Evolutionary conservation across 2,797 vertebrate species (phyloP), one percentile per base, ranked within the genome.

Genomic region (Lepus townsendii): DNA sequence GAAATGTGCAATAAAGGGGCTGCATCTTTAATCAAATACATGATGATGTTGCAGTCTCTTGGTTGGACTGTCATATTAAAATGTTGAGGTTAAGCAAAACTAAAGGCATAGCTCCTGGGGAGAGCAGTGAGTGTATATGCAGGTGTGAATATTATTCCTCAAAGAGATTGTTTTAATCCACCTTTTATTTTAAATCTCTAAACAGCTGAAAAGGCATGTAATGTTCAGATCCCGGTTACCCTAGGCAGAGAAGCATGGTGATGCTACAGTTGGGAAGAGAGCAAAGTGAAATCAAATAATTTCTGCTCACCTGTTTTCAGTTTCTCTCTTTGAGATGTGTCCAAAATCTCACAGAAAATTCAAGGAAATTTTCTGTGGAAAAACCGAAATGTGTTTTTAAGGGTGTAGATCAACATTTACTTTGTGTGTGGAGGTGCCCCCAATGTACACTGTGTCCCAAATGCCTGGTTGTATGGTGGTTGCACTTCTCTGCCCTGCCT

Each of bases 11-110:
- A 63, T 97, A 96, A 97, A 98, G 97, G 83, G 87, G 91, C 75
- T 77, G 84, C 95, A 96, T 95, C 95, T 96, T 98, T 98, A 97
- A 97, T 98, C 91, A 97, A 96, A 91, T 94, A 93, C 83, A 82
- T 94, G 96, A 97, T 96, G 90, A 97, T 96, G 90, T 85, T 95
- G 83, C 86, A 80, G 79, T 84, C 0, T 95, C 96, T 96, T 77
- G 26, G 57, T 89, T 50, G 8, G 85, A 92, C 93, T 91, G 42
- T 92, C 76, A 79, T 68, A 76, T 96, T 96, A 95, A 92, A 87
- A 76, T 95, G 76, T 60, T 66, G 75, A 71, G 63, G 79, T 94
- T 96, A 96, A 96, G 80, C 91, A 69, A 54, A 88, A 83, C 86
- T 65, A 60, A 96, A 83, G 88, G 62, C 82, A 60, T 24, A 92